Percentiles rank a stretch among this genome's conserved stretches.
Evolutionary conservation across 1,140 invertebrate species (phyloP).

Genomic region (Tetraneura akinire): DNA sequence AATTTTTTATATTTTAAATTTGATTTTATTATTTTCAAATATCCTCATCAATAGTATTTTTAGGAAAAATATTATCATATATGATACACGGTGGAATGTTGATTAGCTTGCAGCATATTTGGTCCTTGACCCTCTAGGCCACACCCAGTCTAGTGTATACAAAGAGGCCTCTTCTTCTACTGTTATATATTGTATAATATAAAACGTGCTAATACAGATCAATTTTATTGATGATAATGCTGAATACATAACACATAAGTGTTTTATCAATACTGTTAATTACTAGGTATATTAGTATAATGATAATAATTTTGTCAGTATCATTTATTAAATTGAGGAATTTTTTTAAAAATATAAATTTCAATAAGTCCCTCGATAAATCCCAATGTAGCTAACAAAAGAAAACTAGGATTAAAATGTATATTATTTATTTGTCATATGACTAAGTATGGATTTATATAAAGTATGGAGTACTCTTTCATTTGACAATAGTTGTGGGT

Average conservation of each 20-base stretch:
- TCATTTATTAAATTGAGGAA: not conserved
- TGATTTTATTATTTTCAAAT: not conserved
- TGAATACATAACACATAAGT: not conserved
- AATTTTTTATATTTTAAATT: no score
- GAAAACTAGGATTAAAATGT: not conserved
- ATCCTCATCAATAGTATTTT: slow-evolving; percentile 15
- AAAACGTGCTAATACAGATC: slow-evolving; percentile 29
- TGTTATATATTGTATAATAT: slow-evolving; percentile 11
- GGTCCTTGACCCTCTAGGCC: slow-evolving; percentile 48
- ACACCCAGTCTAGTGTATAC: slow-evolving; percentile 35
- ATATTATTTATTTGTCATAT: not conserved
- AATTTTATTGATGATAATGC: slow-evolving; percentile 31
- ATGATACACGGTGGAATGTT: slow-evolving; percentile 25
- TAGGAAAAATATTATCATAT: slow-evolving; percentile 41
- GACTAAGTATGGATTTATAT: slow-evolving; percentile 21
- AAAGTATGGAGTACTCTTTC: slow-evolving; percentile 1
- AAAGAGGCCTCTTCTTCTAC: slow-evolving; percentile 34
- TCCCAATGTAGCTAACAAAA: not conserved
- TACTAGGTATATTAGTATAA: no score
- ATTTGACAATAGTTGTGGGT: slow-evolving; percentile 37
- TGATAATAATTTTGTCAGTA: not conserved
- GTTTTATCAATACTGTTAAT: not conserved
- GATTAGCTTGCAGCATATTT: slow-evolving; percentile 48
- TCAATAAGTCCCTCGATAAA: not conserved
- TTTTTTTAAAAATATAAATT: not conserved